Conservation (phyloP, 2,113 vertebrate genomes). For the Oryzias melastigma region DNA sequence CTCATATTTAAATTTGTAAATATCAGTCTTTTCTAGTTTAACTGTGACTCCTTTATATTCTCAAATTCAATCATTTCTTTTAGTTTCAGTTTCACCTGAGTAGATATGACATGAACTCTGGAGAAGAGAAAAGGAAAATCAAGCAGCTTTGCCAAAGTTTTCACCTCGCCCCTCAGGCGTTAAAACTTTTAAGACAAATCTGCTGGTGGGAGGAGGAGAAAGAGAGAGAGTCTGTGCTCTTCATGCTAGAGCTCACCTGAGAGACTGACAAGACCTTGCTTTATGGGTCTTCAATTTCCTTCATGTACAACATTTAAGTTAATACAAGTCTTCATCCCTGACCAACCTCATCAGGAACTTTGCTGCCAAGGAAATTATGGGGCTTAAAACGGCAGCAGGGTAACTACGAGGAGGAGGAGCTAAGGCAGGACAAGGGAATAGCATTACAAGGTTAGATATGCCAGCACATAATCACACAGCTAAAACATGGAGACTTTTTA, state of each 20-base stretch:
- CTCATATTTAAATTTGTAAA: too few species aligned
- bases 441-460: slow-evolving; percentile 74
- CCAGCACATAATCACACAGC: slow-evolving; percentile 54
- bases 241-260: slow-evolving; percentile 78
- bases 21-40: too few species aligned
- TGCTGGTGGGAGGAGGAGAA: slow-evolving; percentile 62
- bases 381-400: slow-evolving; percentile 74
- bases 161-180: slow-evolving; percentile 35
- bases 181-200: slow-evolving; percentile 65
- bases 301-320: slow-evolving; percentile 81
- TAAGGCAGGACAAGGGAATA: slow-evolving; percentile 65
- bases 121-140: slow-evolving; percentile 29
- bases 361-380: slow-evolving; percentile 79
- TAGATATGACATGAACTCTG: slow-evolving; percentile 5
- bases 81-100: neutral
- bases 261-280: slow-evolving; percentile 76
- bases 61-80: neutral
- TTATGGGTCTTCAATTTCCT: slow-evolving; percentile 79
- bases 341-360: slow-evolving; percentile 82
- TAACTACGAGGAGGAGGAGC: slow-evolving; percentile 31
- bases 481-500: slow-evolving; percentile 16
- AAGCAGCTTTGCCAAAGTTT: slow-evolving; percentile 46
- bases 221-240: slow-evolving; percentile 69
- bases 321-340: slow-evolving; percentile 84
- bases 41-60: too few species aligned